Evolutionary conservation across 2,113 vertebrate species (phyloP), one percentile per base, ranked within the genome.

Genomic region (Urocolius indicus): DNA sequence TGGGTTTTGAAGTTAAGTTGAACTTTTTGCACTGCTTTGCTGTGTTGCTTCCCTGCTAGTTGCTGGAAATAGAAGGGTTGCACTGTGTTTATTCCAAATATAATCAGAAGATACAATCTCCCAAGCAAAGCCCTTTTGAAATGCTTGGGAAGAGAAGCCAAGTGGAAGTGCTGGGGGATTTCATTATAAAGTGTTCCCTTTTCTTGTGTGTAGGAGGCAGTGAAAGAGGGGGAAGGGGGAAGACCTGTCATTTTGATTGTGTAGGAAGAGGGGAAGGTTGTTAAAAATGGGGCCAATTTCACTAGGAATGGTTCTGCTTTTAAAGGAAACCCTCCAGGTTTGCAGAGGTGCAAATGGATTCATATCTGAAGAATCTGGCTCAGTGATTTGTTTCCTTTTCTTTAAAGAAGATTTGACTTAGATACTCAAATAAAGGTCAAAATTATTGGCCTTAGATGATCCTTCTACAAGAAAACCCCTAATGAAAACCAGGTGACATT

Each of bases 141-240:
- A 75, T 16, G 11, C 72, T 83, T 62, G 61, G 75, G 51, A 89
- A 67, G 67, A 89, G 85, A 46, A 91, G 61, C 79, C 87, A 93
- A 82, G 84, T 93, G 79, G 79, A 93, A 93, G 87, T 69, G 87
- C 69, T 78, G 84, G 36, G 36, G 59, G 55, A 71, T 77, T 92
- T 92, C 43, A 87, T 90, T 63, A 80, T 46, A 23, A 84, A 89
- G 62, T 67, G 32, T 43, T 90, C 68, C 22, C 52, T 72, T 75
- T 55, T 46, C n/a, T 41, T 41, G 38, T 38, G 46, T 71, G 67
- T 48, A 61, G 76, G 67, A 86, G 57, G 81, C 55, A 46, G 36
- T 75, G 62, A 72, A 85, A 89, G 80, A 32, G 18, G 32, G 52
- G 68, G 89, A 72, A 69, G 18, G 66, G 46, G 62, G 26, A 66